A percentile compares a stretch with the other conserved stretches of the same genome.
Evolutionary conservation across 2,797 vertebrate genomes (phyloP).

Genomic region (Myripristis murdjan): DNA sequence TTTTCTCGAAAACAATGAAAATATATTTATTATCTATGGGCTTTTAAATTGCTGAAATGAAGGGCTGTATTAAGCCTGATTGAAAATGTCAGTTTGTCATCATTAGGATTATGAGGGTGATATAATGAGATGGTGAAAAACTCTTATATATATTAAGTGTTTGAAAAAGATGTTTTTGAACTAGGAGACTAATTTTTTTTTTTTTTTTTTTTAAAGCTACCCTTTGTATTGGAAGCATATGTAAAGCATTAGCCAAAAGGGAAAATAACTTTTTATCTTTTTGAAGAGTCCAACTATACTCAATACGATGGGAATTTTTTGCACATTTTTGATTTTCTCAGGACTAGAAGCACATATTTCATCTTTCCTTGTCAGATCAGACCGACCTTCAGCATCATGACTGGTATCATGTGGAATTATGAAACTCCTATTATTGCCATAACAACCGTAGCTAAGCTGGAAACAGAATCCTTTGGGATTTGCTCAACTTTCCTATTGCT

Average conservation of each 20-base stretch:
- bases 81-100: conserved; percentile 1
- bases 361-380: not conserved
- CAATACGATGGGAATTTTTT: conserved; percentile 4
- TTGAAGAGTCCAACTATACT: conserved; percentile 22
- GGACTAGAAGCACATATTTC: conserved; percentile 24
- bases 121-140: conserved; percentile 16
- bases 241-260: conserved; percentile 33
- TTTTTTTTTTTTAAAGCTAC: conserved; percentile 49
- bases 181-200: conserved; percentile 62
- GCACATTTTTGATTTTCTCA: conserved; percentile 34
- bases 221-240: conserved; percentile 65
- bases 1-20: no score
- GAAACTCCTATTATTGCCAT: conserved; percentile 17
- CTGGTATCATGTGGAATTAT: conserved; percentile 23
- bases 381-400: not conserved
- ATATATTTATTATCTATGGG: no score
- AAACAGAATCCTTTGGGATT: conserved; percentile 3
- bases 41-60: no score
- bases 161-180: conserved; percentile 16
- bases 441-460: conserved; percentile 17
- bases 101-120: not conserved
- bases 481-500: conserved; percentile 38
- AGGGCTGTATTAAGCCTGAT: not conserved
- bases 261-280: not conserved
- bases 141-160: conserved; percentile 30